Evolutionary conservation across 2,113 vertebrate species (phyloP).

Genomic region (Aix galericulata): DNA sequence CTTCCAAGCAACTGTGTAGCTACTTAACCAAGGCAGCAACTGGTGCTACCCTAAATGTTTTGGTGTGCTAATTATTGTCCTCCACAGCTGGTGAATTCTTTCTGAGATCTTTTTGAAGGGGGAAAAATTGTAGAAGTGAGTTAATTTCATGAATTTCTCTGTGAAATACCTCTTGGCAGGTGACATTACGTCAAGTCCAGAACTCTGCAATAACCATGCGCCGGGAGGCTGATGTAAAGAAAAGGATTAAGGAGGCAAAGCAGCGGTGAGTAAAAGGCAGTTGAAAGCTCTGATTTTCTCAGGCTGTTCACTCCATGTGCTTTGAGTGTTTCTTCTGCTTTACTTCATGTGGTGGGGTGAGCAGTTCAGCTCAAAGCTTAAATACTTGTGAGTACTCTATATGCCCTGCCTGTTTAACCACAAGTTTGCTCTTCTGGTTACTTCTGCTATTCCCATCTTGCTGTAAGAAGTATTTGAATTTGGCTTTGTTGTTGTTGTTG

Average conservation of each 20-base stretch:
- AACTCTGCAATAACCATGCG: constrained; percentile 88
- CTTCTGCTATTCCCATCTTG: background rate
- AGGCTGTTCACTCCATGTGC: background rate
- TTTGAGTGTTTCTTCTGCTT: background rate
- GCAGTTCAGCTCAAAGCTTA: background rate
- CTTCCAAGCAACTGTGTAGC: background rate
- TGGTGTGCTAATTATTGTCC: background rate
- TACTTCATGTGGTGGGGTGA: background rate
- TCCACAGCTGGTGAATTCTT: rapidly evolving
- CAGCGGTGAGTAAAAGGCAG: constrained; percentile 80
- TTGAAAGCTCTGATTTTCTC: background rate
- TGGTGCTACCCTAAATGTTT: background rate
- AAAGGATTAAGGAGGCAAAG: constrained; percentile 91
- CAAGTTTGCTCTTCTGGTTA: background rate
- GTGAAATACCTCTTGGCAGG: constrained; percentile 65
- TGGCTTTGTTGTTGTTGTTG: background rate
- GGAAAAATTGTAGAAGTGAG: background rate
- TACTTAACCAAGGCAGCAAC: background rate
- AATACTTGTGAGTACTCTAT: background rate
- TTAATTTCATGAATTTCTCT: background rate
- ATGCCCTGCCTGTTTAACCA: background rate
- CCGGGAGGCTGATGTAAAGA: constrained; percentile 92
- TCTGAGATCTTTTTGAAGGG: background rate
- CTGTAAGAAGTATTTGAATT: background rate
- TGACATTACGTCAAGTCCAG: constrained; percentile 89